Conservation (phyloP, 2,888 invertebrate genomes). For the Archaeoteleia sp. region DNA sequence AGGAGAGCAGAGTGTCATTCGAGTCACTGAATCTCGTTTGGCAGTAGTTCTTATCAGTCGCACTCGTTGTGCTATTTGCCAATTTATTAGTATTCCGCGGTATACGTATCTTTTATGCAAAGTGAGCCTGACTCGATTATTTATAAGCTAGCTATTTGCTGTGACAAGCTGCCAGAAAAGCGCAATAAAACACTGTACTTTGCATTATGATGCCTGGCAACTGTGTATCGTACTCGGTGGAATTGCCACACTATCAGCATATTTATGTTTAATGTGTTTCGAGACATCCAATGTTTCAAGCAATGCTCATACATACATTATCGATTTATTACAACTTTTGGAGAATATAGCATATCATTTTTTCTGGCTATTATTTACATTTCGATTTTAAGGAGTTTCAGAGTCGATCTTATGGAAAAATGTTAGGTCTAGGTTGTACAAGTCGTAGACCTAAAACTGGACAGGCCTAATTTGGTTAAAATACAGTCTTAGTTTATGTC, state of each 20-base stretch:
- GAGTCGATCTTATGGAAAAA: too few species aligned
- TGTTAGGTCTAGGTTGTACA: too few species aligned
- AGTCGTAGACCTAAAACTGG: too few species aligned
- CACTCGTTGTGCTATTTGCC: conserved; percentile 32
- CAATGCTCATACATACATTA: too few species aligned
- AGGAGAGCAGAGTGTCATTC: conserved; percentile 14
- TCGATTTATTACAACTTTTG: too few species aligned
- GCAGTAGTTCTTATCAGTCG: conserved; percentile 58
- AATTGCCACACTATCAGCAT: not conserved
- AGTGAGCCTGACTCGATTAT: too few species aligned
- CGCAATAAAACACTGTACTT: conserved; percentile 60
- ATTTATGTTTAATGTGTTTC: conserved; percentile 4
- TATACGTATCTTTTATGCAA: conserved; percentile 11
- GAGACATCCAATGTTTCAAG: too few species aligned
- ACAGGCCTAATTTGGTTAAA: too few species aligned
- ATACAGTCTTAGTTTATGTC: too few species aligned
- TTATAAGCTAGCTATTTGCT: conserved; percentile 67
- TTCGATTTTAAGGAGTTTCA: too few species aligned
- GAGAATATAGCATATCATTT: too few species aligned
- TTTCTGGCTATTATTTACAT: too few species aligned
- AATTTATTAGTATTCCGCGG: conserved; percentile 37
- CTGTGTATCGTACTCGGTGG: not conserved
- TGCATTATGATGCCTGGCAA: conserved; percentile 23
- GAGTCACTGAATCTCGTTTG: conserved; percentile 54
- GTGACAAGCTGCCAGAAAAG: conserved; percentile 67